Evolutionary conservation across 2,113 vertebrate species (phyloP).

Genomic region (Phycodurus eques): DNA sequence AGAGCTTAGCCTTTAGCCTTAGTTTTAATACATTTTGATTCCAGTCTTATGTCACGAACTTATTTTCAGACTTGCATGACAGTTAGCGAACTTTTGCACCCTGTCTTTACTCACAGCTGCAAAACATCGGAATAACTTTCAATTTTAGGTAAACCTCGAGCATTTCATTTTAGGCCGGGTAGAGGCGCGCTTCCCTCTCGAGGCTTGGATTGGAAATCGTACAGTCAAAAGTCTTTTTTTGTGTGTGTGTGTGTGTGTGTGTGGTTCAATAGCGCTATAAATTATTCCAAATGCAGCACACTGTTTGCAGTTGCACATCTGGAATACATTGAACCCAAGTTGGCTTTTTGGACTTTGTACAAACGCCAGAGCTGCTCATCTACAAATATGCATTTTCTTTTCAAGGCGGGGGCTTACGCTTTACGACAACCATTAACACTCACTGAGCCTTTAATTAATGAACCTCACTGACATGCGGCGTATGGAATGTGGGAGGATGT

Average conservation of each 20-base stretch:
- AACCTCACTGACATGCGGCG: too few relatives aligned
- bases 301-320: slow-evolving; percentile 27
- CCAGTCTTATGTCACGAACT: neutral
- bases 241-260: neutral
- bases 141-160: neutral
- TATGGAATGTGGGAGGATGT: too few relatives aligned
- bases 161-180: neutral
- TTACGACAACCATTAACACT: too few relatives aligned
- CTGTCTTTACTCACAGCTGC: neutral
- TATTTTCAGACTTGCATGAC: neutral
- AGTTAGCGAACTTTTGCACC: neutral
- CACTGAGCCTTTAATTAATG: too few relatives aligned
- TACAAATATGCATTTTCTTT: neutral
- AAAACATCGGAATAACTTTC: neutral
- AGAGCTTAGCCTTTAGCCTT: too few relatives aligned
- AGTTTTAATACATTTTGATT: too few relatives aligned
- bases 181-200: neutral
- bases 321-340: slow-evolving; percentile 22
- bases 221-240: neutral
- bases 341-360: neutral
- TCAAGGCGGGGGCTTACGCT: too few relatives aligned
- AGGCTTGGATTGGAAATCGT: neutral
- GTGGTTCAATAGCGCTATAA: neutral
- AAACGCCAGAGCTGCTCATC: neutral
- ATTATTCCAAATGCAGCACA: neutral